These are phyloP conservation scores for Magallana angulata DNA, from an alignment of 1,140 invertebrate species.

Conservation along the genomic window DNA sequence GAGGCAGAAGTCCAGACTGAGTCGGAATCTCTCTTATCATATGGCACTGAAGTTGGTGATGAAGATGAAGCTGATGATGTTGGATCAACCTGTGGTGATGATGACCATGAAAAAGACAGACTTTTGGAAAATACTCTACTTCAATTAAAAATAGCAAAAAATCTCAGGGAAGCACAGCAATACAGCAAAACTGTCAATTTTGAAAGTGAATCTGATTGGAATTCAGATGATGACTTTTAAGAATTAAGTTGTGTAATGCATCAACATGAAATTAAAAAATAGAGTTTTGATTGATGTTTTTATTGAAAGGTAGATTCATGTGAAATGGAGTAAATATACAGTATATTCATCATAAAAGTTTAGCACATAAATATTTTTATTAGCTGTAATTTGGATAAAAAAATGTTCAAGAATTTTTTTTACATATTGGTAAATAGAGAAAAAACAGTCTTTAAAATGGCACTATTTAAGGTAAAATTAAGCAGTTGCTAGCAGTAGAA, in stretches of 20 bases:
- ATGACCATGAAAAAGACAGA: too few relatives aligned
- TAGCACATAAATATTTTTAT: background rate
- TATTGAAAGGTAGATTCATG: background rate
- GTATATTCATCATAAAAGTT: background rate
- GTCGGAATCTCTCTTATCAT: too few relatives aligned
- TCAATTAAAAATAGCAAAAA: background rate
- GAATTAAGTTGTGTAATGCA: background rate
- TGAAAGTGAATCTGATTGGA: conserved; percentile 19
- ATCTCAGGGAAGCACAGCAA: background rate
- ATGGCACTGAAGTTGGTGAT: too few relatives aligned
- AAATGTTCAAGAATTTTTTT: background rate
- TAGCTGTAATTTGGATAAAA: conserved; percentile 6
- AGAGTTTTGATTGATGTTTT: background rate
- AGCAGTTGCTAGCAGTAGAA: background rate
- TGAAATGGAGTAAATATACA: background rate
- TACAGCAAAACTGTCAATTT: background rate
- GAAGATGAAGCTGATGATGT: too few relatives aligned
- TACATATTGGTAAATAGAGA: background rate
- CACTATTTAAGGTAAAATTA: conserved; percentile 2
- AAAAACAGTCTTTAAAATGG: background rate
- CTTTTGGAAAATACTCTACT: too few relatives aligned
- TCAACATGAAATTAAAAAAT: conserved; percentile 13
- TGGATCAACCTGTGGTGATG: too few relatives aligned
- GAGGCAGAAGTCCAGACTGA: too few relatives aligned
- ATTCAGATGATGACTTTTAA: background rate